These are phyloP conservation scores for Pheosia gnoma DNA, from an alignment of 2,888 invertebrate species.

Conservation along the genomic window DNA sequence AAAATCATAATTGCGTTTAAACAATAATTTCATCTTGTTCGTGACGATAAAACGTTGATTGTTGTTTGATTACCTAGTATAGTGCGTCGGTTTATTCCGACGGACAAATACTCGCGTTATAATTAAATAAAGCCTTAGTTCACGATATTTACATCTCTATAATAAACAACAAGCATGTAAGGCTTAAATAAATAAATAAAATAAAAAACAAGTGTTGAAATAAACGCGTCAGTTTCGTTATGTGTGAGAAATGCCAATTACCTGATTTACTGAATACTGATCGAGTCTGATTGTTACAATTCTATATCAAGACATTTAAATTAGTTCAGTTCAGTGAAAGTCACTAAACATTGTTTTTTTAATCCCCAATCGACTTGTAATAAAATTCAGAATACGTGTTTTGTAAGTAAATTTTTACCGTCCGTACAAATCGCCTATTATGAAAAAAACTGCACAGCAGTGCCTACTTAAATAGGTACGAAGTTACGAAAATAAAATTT, in stretches of 20 bases:
- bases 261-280: too few species aligned
- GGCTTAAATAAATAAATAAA: too few species aligned
- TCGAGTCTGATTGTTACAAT: conserved; percentile 5
- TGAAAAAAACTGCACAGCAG: conserved; percentile 9
- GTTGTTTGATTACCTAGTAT: conserved; percentile 48
- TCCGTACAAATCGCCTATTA: neutral
- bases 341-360: neutral
- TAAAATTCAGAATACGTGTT: neutral
- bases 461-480: conserved; percentile 7
- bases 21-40: conserved; percentile 53
- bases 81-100: conserved; percentile 48
- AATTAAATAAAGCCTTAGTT: conserved; percentile 49
- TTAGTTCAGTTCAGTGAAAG: conserved; percentile 4
- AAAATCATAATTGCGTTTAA: conserved; percentile 29
- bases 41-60: conserved; percentile 56
- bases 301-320: neutral
- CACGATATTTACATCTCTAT: conserved; percentile 9
- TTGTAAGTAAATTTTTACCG: neutral
- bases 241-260: too few species aligned
- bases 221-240: too few species aligned
- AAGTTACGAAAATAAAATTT: conserved; percentile 20
- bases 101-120: conserved; percentile 40
- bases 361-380: neutral
- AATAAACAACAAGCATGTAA: too few species aligned
- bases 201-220: too few species aligned